Base-by-base conservation (phyloP, 2,888 invertebrate genomes). In the Drosophila conformis region DNA sequence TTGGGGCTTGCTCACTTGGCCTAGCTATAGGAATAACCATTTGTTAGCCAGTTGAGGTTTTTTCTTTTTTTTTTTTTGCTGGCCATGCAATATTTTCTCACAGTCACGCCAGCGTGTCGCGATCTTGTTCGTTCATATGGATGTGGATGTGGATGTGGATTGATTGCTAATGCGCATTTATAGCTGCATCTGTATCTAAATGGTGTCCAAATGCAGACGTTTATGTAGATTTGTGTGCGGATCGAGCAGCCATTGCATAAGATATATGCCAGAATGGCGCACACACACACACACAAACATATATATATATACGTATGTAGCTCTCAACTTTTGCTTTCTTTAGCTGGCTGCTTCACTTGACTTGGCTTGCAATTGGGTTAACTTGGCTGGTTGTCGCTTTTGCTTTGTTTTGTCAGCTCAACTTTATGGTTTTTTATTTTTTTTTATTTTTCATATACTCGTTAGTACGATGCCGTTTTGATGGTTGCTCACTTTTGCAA, bases 141-240 rank as follows among this genome's bases (percentile, higher is more conserved):
- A 76, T 58, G 61, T 31, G 81, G 78, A 76, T 76, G 77, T 68
- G 78, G 74, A 67, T 66, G 80, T 81, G 82, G 80, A 89, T 87
- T 85, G 84, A 87, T 84, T 84, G 89, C 82, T 80, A 82, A 83
- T 84, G 84, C 76, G 73, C 80, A 87, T 84, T 85, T 76, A 72
- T 27, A 58, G 58, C 66, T 61, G 59, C 58, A 58, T 72, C 76
- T 76, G 68, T 53, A 76, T 76, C 78, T 72, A 80, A 80, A 77
- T 72, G 60, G 49, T 53, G 54, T 46, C 71, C 70, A 69, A 68
- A 66, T 65, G 64, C 79, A 52, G 57, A 60, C 59, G 53, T 40
- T 76, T 76, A 80, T 78, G 66, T 60, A 80, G 68, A 78, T 76
- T 72, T 61, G 62, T 59, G 56, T 54, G 21, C 5, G 31, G 46